phyloP scores from a whole-genome alignment of 1,140 invertebrate species.

The Heliothis subflexa region DNA sequence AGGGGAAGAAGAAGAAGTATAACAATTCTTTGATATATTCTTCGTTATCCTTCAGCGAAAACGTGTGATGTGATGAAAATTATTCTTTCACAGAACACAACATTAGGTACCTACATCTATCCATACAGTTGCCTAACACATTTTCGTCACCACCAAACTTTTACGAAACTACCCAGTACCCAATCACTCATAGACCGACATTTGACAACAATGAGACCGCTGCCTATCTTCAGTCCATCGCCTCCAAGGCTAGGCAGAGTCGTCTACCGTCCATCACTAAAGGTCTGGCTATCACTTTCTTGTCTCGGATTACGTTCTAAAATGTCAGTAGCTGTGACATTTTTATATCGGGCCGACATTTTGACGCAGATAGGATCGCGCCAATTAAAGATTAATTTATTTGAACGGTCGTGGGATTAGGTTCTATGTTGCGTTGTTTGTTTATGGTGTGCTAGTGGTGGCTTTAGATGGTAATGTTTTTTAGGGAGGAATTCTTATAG shows the following conservation, averaged over 20 bases:
- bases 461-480: conserved; percentile 3
- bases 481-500: background rate
- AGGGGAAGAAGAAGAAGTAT: too few species aligned
- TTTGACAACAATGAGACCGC: conserved; percentile 40
- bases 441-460: conserved; percentile 15
- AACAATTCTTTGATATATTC: too few species aligned
- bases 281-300: conserved; percentile 78
- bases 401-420: conserved; percentile 58
- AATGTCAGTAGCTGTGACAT: conserved; percentile 83
- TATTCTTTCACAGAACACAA: too few species aligned
- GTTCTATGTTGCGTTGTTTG: conserved; percentile 31
- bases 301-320: conserved; percentile 76
- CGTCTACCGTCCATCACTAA: conserved; percentile 29
- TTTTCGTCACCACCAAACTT: conserved; percentile 9
- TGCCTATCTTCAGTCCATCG: conserved; percentile 36
- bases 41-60: too few species aligned
- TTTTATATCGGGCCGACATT: conserved; percentile 82
- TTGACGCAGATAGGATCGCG: conserved; percentile 76
- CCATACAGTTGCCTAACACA: conserved; percentile 1
- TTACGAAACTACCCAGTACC: conserved; percentile 24
- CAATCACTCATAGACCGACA: conserved; percentile 43
- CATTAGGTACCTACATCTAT: background rate
- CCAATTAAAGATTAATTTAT: conserved; percentile 83
- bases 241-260: conserved; percentile 43
- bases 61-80: too few species aligned